These are phyloP conservation scores for Sciurus carolinensis DNA, from an alignment of 2,797 vertebrate species.

Conservation along the genomic window DNA sequence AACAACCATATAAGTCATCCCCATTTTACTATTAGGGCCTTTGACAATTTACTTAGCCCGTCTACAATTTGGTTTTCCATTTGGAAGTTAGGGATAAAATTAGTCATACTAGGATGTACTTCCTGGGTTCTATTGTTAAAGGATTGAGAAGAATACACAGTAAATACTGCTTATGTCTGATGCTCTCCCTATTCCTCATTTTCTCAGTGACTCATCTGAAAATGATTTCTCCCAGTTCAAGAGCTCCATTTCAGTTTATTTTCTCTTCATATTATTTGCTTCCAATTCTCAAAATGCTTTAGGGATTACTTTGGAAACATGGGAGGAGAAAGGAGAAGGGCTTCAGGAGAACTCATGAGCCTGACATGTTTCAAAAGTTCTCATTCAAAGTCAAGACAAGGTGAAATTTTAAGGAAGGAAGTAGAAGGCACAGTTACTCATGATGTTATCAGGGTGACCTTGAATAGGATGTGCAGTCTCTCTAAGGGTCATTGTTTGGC, in stretches of 20 bases:
- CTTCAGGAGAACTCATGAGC: conserved; percentile 4
- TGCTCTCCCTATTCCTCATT: background rate
- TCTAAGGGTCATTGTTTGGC: background rate
- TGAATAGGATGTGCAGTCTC: background rate
- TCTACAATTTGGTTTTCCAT: background rate
- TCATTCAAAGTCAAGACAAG: background rate
- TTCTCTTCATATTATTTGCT: conserved; percentile 20
- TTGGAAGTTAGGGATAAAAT: background rate
- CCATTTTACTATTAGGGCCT: background rate
- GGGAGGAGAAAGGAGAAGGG: background rate
- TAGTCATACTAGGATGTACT: background rate
- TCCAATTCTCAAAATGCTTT: conserved; percentile 33
- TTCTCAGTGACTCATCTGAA: conserved; percentile 14
- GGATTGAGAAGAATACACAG: background rate
- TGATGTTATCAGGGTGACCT: background rate
- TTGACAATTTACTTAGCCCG: conserved; percentile 17
- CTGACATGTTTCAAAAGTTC: conserved; percentile 20
- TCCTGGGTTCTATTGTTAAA: background rate
- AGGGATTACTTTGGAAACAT: conserved; percentile 19
- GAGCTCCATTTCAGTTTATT: conserved; percentile 40
- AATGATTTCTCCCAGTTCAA: conserved; percentile 41
- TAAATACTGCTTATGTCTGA: background rate
- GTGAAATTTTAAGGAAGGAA: conserved; percentile 40
- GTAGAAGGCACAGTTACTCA: background rate
- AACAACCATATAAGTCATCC: background rate